Evolutionary conservation across 2,113 vertebrate species (phyloP).

Genomic region (Cheirogaleus medius): DNA sequence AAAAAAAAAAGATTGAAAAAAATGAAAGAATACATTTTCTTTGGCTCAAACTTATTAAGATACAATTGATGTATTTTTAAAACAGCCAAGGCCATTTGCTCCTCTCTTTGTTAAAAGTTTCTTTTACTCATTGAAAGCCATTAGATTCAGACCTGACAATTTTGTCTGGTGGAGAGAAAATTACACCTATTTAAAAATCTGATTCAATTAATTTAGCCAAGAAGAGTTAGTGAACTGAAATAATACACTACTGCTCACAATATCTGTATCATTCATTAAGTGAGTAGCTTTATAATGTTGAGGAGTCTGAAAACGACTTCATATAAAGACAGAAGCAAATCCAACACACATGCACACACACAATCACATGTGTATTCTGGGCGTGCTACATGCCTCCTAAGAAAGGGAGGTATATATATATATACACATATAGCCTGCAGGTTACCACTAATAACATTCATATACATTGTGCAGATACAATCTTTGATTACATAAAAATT

Average conservation of each 20-base stretch:
- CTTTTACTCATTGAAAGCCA: neutral
- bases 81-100: constrained; percentile 30
- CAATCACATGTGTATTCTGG: neutral
- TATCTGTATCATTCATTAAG: neutral
- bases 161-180: constrained; percentile 56
- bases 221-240: constrained; percentile 63
- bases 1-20: neutral
- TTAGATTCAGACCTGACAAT: neutral
- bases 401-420: constrained; percentile 40
- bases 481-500: constrained; percentile 81
- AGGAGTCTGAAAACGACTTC: constrained; percentile 32
- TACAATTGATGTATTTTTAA: constrained; percentile 28
- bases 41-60: constrained; percentile 36
- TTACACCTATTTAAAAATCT: neutral
- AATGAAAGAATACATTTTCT: constrained; percentile 19
- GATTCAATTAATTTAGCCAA: constrained; percentile 22
- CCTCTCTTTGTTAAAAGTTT: neutral
- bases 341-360: neutral
- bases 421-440: neutral
- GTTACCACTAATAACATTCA: constrained; percentile 72
- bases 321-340: constrained; percentile 72
- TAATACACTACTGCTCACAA: neutral
- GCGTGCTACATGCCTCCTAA: constrained; percentile 73
- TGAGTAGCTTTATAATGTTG: constrained; percentile 66
- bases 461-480: constrained; percentile 78